Evolutionary conservation across 2,888 invertebrate genomes (phyloP).

Genomic region (Drosophila aldrichi): DNA sequence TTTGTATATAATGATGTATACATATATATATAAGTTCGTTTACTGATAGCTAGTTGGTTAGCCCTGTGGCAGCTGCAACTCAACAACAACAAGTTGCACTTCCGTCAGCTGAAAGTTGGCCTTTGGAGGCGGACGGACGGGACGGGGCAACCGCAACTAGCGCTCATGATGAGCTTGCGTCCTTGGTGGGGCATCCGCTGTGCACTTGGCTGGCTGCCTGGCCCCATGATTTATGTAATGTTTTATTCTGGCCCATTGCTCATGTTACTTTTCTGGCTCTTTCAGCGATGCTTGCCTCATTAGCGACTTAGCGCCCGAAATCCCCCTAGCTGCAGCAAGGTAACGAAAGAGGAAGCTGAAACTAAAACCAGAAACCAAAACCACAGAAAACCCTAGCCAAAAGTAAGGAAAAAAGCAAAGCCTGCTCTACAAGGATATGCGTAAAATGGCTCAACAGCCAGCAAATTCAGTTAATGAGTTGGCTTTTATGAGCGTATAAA

Average conservation of each 20-base stretch:
- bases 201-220: conserved; percentile 14
- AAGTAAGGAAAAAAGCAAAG: background rate
- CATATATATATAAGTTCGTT: background rate
- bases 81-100: conserved; percentile 66
- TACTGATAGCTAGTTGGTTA: conserved; percentile 26
- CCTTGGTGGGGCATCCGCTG: conserved; percentile 37
- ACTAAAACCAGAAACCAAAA: conserved; percentile 8
- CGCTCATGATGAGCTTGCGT: conserved; percentile 37
- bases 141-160: conserved; percentile 32
- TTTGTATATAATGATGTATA: conserved; percentile 9
- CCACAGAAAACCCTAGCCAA: conserved; percentile 10
- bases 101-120: conserved; percentile 60
- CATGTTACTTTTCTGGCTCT: conserved; percentile 35
- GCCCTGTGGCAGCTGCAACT: conserved; percentile 10
- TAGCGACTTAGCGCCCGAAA: conserved; percentile 62
- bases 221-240: conserved; percentile 44
- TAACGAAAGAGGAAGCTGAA: conserved; percentile 31
- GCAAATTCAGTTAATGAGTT: conserved; percentile 33
- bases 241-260: conserved; percentile 45
- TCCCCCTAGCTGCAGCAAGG: conserved; percentile 37
- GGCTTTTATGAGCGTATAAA: conserved; percentile 29
- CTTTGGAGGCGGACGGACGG: conserved; percentile 22
- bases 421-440: conserved; percentile 17
- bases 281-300: conserved; percentile 70
- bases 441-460: conserved; percentile 4